Evolutionary conservation across 2,888 invertebrate species (phyloP).

Genomic region (Dendrolimus houi): DNA sequence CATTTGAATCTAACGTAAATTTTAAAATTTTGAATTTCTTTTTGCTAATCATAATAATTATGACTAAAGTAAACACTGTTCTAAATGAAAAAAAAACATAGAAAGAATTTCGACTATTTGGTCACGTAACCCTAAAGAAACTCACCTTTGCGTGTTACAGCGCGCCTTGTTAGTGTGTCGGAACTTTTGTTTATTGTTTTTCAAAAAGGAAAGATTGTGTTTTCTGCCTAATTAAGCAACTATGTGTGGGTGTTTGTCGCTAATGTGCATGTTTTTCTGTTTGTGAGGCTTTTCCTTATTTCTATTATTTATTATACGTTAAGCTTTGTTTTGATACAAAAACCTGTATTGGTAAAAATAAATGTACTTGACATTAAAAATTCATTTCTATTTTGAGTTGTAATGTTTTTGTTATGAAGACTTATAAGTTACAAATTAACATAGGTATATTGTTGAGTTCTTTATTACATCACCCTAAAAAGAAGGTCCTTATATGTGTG

Average conservation of each 20-base stretch:
- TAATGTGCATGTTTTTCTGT: not conserved
- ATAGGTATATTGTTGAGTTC: too few relatives aligned
- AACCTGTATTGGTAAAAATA: not conserved
- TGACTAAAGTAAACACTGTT: too few relatives aligned
- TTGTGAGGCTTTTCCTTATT: not conserved
- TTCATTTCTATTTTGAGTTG: too few relatives aligned
- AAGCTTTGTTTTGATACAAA: not conserved
- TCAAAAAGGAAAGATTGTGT: not conserved
- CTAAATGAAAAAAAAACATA: too few relatives aligned
- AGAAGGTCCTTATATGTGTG: too few relatives aligned
- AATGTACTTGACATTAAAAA: not conserved
- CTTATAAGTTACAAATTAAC: too few relatives aligned
- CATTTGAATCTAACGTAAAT: too few relatives aligned
- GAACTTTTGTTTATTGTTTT: not conserved
- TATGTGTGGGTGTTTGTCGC: not conserved
- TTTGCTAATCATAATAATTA: too few relatives aligned
- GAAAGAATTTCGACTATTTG: not conserved
- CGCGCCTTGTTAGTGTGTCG: not conserved
- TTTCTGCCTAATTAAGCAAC: not conserved
- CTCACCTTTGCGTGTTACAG: not conserved
- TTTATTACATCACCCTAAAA: too few relatives aligned
- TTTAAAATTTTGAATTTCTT: too few relatives aligned
- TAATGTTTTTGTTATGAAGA: too few relatives aligned
- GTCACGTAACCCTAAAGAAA: not conserved
- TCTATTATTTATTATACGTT: not conserved